Evolutionary conservation across 2,797 vertebrate species (phyloP).

Genomic region (Cichlasoma orientale): DNA sequence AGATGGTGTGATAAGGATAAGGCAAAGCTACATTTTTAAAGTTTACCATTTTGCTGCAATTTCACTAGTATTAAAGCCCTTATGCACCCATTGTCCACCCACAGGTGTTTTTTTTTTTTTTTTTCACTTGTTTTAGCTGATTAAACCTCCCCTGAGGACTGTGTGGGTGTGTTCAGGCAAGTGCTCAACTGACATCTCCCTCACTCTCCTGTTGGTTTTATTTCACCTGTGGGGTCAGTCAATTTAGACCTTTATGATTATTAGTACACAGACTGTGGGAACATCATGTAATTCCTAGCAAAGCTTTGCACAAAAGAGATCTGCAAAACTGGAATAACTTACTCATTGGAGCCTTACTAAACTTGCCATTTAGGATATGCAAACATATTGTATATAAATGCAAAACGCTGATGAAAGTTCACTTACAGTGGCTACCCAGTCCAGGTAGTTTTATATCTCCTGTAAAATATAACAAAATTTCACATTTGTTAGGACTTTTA

Average conservation of each 20-base stretch:
- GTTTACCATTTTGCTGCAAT: conserved; percentile 31
- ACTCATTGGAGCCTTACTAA: not conserved
- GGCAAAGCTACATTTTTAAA: conserved; percentile 24
- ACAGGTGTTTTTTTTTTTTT: conserved; percentile 49
- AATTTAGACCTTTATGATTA: conserved; percentile 67
- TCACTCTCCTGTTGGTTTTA: conserved; percentile 55
- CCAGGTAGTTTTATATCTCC: not conserved
- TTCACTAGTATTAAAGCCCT: conserved; percentile 35
- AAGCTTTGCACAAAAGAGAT: conserved; percentile 33
- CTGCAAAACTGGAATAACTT: conserved; percentile 14
- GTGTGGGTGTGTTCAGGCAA: conserved; percentile 60
- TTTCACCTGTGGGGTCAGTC: conserved; percentile 66
- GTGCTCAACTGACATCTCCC: conserved; percentile 58
- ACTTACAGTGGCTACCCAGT: not conserved
- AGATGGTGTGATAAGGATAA: conserved; percentile 5
- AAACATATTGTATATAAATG: not conserved
- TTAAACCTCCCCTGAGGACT: conserved; percentile 62
- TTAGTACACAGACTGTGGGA: conserved; percentile 53
- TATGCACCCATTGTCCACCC: conserved; percentile 33
- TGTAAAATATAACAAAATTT: not conserved
- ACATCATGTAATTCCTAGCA: conserved; percentile 34
- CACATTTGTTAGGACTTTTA: not conserved
- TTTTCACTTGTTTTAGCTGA: conserved; percentile 60
- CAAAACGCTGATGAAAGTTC: not conserved
- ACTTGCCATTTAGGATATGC: not conserved